Evolutionary conservation across 2,888 invertebrate genomes (phyloP).

Genomic region (Eurytoma adleriae): DNA sequence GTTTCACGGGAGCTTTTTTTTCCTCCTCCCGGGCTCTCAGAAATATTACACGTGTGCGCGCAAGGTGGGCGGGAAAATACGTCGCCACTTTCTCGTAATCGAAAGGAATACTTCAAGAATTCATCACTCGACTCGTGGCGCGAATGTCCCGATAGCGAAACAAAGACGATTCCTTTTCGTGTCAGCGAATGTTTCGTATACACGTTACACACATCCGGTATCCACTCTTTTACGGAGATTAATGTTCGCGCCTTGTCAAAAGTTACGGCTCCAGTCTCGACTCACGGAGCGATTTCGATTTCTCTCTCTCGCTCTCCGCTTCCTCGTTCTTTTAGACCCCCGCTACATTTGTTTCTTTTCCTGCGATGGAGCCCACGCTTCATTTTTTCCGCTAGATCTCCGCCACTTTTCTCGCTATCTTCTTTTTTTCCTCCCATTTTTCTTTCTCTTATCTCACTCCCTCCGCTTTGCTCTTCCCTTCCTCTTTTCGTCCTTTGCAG

Average conservation of each 20-base stretch:
- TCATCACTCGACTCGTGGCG: neutral
- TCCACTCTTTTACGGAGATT: neutral
- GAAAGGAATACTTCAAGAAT: neutral
- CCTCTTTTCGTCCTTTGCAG: neutral
- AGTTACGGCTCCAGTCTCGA: neutral
- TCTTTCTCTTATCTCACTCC: neutral
- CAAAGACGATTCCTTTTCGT: neutral
- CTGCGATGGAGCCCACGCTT: neutral
- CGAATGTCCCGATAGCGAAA: neutral
- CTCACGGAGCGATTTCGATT: neutral
- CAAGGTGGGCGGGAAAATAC: too few species aligned
- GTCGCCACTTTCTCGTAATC: too few species aligned
- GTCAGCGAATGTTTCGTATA: neutral
- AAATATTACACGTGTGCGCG: too few species aligned
- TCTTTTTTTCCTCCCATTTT: neutral
- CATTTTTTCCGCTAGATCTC: neutral
- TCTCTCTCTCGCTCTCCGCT: neutral
- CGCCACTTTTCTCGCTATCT: neutral
- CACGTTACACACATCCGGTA: neutral
- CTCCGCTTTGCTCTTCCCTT: neutral
- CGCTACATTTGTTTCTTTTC: slow-evolving; percentile 10
- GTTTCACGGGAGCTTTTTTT: too few species aligned
- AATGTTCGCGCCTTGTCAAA: slow-evolving; percentile 7
- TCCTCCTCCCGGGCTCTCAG: too few species aligned
- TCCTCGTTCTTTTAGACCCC: neutral